phyloP scores from a whole-genome alignment of 2,113 vertebrate species.

The Saccopteryx leptura region DNA sequence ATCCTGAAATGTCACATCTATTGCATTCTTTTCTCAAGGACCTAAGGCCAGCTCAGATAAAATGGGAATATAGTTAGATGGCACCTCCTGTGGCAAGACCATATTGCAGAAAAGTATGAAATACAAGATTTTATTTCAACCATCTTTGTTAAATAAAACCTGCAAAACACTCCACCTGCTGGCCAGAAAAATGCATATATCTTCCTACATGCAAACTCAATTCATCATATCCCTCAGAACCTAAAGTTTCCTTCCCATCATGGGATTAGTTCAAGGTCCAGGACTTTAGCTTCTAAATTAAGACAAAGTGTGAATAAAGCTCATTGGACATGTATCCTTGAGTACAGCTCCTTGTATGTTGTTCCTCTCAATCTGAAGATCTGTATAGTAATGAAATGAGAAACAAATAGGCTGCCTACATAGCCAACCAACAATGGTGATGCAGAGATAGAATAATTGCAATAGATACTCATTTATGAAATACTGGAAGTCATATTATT shows the following conservation, averaged over 20 bases:
- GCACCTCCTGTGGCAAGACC: background rate
- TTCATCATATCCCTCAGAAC: background rate
- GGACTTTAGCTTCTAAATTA: background rate
- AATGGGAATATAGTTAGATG: background rate
- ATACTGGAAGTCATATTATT: background rate
- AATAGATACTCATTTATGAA: background rate
- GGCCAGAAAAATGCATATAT: background rate
- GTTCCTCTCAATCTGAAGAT: background rate
- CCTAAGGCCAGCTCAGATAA: background rate
- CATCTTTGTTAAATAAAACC: background rate
- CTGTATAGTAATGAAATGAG: background rate
- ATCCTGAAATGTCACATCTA: background rate
- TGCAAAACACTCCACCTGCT: background rate
- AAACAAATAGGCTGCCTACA: background rate
- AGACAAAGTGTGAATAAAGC: background rate
- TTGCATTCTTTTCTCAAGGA: background rate
- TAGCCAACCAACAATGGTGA: background rate
- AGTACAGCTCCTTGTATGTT: background rate
- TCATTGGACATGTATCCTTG: background rate
- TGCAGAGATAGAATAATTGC: background rate
- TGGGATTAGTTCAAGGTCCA: background rate
- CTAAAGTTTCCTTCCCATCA: background rate
- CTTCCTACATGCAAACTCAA: background rate
- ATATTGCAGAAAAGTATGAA: background rate
- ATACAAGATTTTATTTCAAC: background rate